Evolutionary conservation across 2,113 vertebrate species (phyloP), one percentile per base, ranked within the genome.

Genomic region (Cinclus mexicanus): DNA sequence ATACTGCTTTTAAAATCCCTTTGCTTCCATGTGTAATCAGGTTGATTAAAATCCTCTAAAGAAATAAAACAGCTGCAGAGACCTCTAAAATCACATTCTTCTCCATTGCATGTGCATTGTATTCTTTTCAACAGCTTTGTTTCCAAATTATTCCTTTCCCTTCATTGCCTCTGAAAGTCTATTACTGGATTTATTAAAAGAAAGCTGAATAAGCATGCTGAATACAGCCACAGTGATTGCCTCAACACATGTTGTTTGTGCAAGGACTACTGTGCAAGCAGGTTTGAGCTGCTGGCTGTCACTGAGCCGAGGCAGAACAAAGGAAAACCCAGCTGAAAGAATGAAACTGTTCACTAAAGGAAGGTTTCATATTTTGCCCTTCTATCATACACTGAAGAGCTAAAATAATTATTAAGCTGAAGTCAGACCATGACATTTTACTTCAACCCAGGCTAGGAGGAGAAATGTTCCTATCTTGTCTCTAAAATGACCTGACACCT

Each of bases 151-250:
- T 93, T 94, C 49, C 76, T 82, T 90, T 85, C 86, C 75, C 89
- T 89, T 86, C 89, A 46, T 71, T 96, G 85, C 80, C 33, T 94
- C 89, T 65, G 74, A 81, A 97, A 93, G 80, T 83, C 87, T 93
- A 46, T 93, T 93, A 87, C 82, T 88, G 57, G 82, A 74, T 94
- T 93, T 97, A 96, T 95, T 94, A 94, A 96, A 97, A 96, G 89
- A 95, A 93, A 96, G 87, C 60, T 3, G 20, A 94, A 94, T 78
- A 83, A 93, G 60, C 89, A 60, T 6, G 46, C 69, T 83, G 92
- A 81, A 89, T 90, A 47, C 69, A 95, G 94, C 65, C 76, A 75
- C 61, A 87, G 41, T 25, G 76, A 90, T 50, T 96, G 93, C 61
- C 68, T 93, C 83, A 53, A 95, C 93, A 93, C 76, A 71, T 92